Evolutionary conservation across 2,797 vertebrate genomes (phyloP).

Genomic region (Sardinella longiceps): DNA sequence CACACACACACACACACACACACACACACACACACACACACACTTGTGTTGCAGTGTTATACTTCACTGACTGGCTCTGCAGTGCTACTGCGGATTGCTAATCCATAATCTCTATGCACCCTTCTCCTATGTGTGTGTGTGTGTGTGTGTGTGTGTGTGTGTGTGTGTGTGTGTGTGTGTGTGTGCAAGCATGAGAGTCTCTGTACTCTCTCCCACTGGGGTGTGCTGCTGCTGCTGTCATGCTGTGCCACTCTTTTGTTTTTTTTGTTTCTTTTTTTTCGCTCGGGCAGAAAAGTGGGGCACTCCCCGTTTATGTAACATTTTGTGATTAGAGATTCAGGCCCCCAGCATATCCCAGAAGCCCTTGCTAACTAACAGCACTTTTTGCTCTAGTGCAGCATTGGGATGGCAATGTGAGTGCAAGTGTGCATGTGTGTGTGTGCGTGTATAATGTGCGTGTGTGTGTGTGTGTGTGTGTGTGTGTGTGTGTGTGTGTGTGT

Average conservation of each 20-base stretch:
- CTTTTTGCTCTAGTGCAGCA: neutral
- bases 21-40: neutral
- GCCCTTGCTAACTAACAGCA: neutral
- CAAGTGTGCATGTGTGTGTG: neutral
- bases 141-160: neutral
- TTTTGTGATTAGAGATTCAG: constrained; percentile 22
- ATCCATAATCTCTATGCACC: constrained; percentile 2
- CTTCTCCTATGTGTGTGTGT: constrained; percentile 1
- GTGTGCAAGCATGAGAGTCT: neutral
- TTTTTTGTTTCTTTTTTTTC: neutral
- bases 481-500: constrained; percentile 9
- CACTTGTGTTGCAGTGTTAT: constrained; percentile 3
- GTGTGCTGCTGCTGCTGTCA: neutral
- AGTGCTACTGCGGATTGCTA: neutral
- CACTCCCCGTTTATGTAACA: constrained; percentile 18
- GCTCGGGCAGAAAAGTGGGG: constrained; percentile 3
- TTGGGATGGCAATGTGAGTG: neutral
- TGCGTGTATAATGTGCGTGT: neutral
- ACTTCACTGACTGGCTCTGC: constrained; percentile 4
- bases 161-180: neutral
- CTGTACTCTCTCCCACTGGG: neutral
- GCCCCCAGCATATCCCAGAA: constrained; percentile 10
- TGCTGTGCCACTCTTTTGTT: neutral
- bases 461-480: constrained; percentile 28
- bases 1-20: constrained; percentile 8